Base-by-base conservation (phyloP, 2,888 invertebrate species). In the Drosophila colorata region DNA sequence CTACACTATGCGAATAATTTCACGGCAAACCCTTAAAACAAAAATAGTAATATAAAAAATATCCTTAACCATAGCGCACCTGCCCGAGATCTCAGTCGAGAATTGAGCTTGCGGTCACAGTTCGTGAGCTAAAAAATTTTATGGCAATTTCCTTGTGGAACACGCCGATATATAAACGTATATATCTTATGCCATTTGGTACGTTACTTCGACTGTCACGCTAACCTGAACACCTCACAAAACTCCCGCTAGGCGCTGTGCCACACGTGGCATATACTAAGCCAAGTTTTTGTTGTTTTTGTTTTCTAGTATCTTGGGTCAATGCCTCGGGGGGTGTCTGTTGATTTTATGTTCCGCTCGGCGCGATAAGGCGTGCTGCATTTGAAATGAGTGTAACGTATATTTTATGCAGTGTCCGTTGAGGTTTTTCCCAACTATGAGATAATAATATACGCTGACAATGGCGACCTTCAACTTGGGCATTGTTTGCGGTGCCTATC, bases 361-460 rank as follows among this genome's bases (percentile, higher is more conserved):
- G 58, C 43, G 72, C 69, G 85, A 86, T 86, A 86, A 86, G 88
- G 66, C 55, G 68, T 70, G 49, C 59, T 82, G 87, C 80, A 89
- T 89, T 86, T 56, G 38, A 82, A 88, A 88, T 89, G 84, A 88
- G 77, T 77, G 78, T 88, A 88, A 88, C 88, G 88, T 88, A 89
- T 87, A 82, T 88, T 80, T 87, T 84, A 86, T 86, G 68, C 85
- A 80, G 68, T 56, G 57, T 63, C 55, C 63, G 68, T 78, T 78
- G 77, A 74, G 82, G 77, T 78, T 79, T 69, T 60, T 41, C 38
- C 43, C 23, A 53, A 40, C 48, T 59, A 59, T 38, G 25, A 64
- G 60, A 78, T 61, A 71, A 70, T 75, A 66, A 25, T 57, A 41
- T 44, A 38, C 51, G 38, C 52, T 40, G 44, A 71, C 72, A 69